Evolutionary conservation across 2,797 vertebrate genomes (phyloP).

Genomic region (Schizopygopsis pylzovi): DNA sequence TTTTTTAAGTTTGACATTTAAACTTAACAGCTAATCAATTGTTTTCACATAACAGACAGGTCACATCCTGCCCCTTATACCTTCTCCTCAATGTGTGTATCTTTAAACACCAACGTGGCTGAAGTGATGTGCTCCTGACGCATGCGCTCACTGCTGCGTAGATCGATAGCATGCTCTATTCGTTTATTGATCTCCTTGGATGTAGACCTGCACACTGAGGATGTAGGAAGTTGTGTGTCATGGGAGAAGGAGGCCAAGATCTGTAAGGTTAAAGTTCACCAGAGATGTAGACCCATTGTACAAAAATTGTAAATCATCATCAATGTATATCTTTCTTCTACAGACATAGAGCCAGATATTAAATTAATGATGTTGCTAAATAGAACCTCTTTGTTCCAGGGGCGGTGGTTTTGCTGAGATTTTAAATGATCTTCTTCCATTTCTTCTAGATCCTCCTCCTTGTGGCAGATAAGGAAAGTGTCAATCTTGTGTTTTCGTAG

Average conservation of each 20-base stretch:
- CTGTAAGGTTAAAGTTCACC: slow-evolving; percentile 59
- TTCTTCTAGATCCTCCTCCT: slow-evolving; percentile 75
- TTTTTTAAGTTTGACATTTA: background rate
- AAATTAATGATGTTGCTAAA: slow-evolving; percentile 86
- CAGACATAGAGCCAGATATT: slow-evolving; percentile 75
- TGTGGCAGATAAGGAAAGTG: slow-evolving; percentile 92
- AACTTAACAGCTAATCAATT: background rate
- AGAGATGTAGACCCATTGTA: background rate
- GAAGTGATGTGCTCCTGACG: slow-evolving; percentile 77
- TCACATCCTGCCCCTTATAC: slow-evolving; percentile 58
- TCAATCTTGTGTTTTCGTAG: slow-evolving; percentile 93
- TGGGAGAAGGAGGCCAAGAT: slow-evolving; percentile 80
- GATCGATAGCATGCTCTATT: slow-evolving; percentile 78
- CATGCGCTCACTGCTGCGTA: slow-evolving; percentile 80
- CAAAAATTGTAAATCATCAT: background rate
- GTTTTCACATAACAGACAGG: background rate
- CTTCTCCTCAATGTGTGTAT: slow-evolving; percentile 78
- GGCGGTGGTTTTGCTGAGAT: slow-evolving; percentile 68
- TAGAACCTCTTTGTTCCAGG: slow-evolving; percentile 86
- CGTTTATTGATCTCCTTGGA: slow-evolving; percentile 79
- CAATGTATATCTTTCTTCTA: background rate
- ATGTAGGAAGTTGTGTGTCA: slow-evolving; percentile 63
- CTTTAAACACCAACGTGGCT: slow-evolving; percentile 78
- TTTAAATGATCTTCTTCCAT: slow-evolving; percentile 74
- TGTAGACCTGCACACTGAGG: slow-evolving; percentile 61